Evolutionary conservation across 2,888 invertebrate species (phyloP).

Genomic region (Drosophila kokeensis): DNA sequence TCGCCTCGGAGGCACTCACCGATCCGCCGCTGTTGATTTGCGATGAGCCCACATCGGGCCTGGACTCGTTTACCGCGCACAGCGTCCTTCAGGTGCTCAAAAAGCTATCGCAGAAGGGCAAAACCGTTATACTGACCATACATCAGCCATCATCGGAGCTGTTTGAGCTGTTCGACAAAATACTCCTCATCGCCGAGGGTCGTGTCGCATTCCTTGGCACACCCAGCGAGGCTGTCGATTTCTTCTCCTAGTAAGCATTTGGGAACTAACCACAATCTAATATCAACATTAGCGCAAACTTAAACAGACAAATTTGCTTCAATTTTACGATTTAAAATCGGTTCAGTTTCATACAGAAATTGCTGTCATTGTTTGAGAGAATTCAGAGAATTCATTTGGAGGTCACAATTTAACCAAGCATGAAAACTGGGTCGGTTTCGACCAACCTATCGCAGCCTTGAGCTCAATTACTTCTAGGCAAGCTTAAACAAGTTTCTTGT

Average conservation of each 20-base stretch:
- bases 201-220: slow-evolving; percentile 95
- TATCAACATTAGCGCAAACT: not conserved
- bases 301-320: not conserved
- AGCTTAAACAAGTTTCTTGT: not conserved
- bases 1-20: slow-evolving; percentile 98
- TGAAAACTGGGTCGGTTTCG: not conserved
- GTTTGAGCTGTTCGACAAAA: slow-evolving; percentile 95
- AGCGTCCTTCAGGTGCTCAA: slow-evolving; percentile 94
- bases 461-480: not conserved
- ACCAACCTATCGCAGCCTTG: not conserved
- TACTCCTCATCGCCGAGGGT: slow-evolving; percentile 96
- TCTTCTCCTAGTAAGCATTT: slow-evolving; percentile 90
- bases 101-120: slow-evolving; percentile 91
- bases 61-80: slow-evolving; percentile 98
- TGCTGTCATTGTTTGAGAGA: not conserved
- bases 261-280: not conserved
- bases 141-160: slow-evolving; percentile 98
- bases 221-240: slow-evolving; percentile 90
- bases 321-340: not conserved
- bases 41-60: slow-evolving; percentile 98
- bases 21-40: slow-evolving; percentile 98
- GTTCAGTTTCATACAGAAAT: not conserved
- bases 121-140: slow-evolving; percentile 96
- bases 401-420: not conserved
- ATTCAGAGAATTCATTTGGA: not conserved